phyloP scores from a whole-genome alignment of 2,888 invertebrate species.

The Mamestra brassicae region DNA sequence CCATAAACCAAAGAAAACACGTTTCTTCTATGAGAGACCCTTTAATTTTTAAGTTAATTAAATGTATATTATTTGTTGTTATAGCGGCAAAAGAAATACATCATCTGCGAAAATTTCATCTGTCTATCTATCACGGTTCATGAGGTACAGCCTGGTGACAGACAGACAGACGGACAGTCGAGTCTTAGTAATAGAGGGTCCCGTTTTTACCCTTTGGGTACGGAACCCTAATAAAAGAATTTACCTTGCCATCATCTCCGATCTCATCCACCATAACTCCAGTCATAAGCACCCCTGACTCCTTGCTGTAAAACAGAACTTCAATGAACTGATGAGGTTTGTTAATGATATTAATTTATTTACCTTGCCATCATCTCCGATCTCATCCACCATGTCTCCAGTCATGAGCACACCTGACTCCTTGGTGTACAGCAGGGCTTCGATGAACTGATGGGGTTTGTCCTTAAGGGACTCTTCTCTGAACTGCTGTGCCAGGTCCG shows the following conservation, averaged over 20 bases:
- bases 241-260: constrained; percentile 91
- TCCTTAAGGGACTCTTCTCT: constrained; percentile 86
- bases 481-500: constrained; percentile 89
- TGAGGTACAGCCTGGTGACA: no score
- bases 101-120: no score
- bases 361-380: constrained; percentile 91
- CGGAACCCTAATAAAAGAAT: no score
- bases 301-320: constrained; percentile 92
- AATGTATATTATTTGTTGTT: no score
- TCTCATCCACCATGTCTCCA: constrained; percentile 92
- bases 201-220: no score
- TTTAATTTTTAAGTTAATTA: no score
- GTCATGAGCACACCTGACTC: constrained; percentile 94
- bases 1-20: no score
- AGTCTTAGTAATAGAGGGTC: no score
- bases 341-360: not conserved
- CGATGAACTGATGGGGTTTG: constrained; percentile 93
- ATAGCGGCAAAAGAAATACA: no score
- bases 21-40: no score
- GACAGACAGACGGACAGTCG: no score
- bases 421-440: constrained; percentile 92
- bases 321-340: constrained; percentile 94
- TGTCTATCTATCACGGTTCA: no score
- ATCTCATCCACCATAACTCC: constrained; percentile 93
- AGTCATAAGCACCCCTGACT: constrained; percentile 94